Percentiles rank a stretch among this genome's conserved stretches.
phyloP scores from a whole-genome alignment of 2,797 vertebrate genomes.

The Dicrostonyx torquatus region DNA sequence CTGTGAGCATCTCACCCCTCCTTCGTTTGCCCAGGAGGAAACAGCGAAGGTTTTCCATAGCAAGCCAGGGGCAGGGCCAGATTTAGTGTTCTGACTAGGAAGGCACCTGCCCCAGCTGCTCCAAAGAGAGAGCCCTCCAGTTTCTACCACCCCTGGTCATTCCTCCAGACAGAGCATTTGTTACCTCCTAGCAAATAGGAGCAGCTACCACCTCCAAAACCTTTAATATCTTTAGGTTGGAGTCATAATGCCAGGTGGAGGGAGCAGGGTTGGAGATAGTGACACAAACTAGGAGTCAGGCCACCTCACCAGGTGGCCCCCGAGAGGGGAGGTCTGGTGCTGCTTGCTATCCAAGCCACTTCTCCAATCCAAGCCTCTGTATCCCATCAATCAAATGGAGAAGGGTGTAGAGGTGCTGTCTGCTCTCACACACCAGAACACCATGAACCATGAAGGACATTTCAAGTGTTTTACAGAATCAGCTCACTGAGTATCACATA shows the following conservation, averaged over 20 bases:
- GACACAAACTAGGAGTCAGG: neutral
- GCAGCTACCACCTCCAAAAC: neutral
- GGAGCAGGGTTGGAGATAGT: neutral
- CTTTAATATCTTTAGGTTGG: neutral
- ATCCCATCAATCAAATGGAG: neutral
- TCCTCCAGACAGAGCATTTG: neutral
- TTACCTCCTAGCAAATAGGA: neutral
- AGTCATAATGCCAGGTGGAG: neutral
- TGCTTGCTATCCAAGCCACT: neutral
- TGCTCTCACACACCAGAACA: conserved; percentile 17
- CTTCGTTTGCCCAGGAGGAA: conserved; percentile 9
- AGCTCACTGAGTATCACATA: neutral
- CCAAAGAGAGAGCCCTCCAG: neutral
- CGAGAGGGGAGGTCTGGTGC: neutral
- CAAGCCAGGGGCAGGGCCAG: neutral
- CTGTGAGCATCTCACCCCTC: neutral
- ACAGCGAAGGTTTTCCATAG: neutral
- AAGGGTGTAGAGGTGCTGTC: neutral
- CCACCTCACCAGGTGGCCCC: neutral
- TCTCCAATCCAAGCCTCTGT: neutral
- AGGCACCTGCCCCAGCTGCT: neutral
- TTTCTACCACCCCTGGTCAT: neutral
- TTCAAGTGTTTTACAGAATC: conserved; percentile 19
- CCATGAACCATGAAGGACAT: neutral
- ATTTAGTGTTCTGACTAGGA: neutral